Evolutionary conservation across 1,140 invertebrate species (phyloP).

Genomic region (Dryas iulia): DNA sequence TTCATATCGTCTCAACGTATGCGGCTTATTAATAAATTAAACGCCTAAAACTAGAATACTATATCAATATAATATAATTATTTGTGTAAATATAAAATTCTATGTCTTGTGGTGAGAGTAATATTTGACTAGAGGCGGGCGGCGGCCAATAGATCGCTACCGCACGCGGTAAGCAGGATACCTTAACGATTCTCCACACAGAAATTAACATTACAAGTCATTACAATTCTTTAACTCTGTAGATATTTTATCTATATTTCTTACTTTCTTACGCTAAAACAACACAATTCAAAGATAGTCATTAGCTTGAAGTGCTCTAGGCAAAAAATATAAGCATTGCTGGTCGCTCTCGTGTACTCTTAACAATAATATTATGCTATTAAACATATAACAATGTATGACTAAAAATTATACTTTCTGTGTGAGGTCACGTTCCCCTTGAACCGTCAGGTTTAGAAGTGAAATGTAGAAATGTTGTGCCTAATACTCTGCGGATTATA

Average conservation of each 20-base stretch:
- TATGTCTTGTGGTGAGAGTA: constrained; percentile 77
- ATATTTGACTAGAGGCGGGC: constrained; percentile 80
- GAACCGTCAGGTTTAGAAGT: constrained; percentile 9
- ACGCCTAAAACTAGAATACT: constrained; percentile 80
- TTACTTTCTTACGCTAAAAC: not conserved
- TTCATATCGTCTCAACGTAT: constrained; percentile 45
- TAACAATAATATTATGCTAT: constrained; percentile 1
- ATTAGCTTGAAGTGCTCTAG: not conserved
- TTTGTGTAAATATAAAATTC: constrained; percentile 81
- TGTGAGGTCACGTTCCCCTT: constrained; percentile 30
- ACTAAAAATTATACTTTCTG: constrained; percentile 25
- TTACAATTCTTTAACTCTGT: not conserved
- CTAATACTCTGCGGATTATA: constrained; percentile 18
- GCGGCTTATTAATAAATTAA: constrained; percentile 71
- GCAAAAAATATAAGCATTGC: not conserved
- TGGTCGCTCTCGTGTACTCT: not conserved
- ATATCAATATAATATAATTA: constrained; percentile 79
- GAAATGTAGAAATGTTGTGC: constrained; percentile 21
- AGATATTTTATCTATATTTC: constrained; percentile 1
- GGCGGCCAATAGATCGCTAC: constrained; percentile 41
- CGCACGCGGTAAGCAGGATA: constrained; percentile 28
- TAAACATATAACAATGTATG: constrained; percentile 2
- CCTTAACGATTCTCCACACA: constrained; percentile 33
- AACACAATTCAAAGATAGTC: not conserved
- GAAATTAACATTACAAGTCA: constrained; percentile 15